phyloP scores from a whole-genome alignment of 1,140 invertebrate genomes.

The Ericerus pela region DNA sequence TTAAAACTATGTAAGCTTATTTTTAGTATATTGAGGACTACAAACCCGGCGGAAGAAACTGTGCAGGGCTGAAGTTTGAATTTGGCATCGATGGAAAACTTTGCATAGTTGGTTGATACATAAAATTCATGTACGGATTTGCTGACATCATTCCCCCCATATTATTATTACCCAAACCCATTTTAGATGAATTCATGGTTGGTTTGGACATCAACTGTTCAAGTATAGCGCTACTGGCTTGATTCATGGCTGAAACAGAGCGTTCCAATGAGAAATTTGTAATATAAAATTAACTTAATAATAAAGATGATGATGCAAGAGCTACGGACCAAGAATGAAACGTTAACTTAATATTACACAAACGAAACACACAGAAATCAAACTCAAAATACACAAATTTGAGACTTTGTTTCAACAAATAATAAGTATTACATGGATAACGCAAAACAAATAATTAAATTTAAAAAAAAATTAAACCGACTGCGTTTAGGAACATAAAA shows the following conservation, averaged over 20 bases:
- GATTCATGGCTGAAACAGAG: background rate
- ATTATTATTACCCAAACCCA: background rate
- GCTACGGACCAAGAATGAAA: background rate
- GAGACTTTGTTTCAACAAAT: too few species aligned
- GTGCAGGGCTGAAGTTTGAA: background rate
- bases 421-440: too few species aligned
- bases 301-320: background rate
- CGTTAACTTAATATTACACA: too few species aligned
- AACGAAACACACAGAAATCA: too few species aligned
- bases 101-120: constrained; percentile 2
- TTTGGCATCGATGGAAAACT: background rate
- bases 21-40: background rate
- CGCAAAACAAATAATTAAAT: too few species aligned
- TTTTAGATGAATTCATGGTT: background rate
- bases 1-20: too few species aligned
- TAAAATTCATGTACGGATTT: background rate
- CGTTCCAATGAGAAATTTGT: background rate
- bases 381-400: too few species aligned
- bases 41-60: constrained; percentile 2
- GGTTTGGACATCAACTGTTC: constrained; percentile 6
- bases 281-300: background rate
- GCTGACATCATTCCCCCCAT: background rate
- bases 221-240: background rate
- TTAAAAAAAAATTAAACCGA: too few species aligned
- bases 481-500: too few species aligned